Evolutionary conservation across 2,113 vertebrate species (phyloP).

Genomic region (Bos javanicus): DNA sequence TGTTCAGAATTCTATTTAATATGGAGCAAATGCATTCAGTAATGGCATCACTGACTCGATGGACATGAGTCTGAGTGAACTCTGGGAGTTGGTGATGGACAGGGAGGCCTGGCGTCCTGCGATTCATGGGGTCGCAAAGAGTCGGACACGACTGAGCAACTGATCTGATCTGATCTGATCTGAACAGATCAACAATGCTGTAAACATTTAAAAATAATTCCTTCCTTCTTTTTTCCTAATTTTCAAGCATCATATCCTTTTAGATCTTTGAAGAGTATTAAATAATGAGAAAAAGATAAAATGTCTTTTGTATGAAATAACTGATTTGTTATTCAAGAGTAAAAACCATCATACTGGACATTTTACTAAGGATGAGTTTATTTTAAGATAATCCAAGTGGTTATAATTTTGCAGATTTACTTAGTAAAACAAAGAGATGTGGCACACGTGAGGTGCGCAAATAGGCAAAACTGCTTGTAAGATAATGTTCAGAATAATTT

Average conservation of each 20-base stretch:
- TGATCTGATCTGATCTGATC: too few species aligned
- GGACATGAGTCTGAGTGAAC: too few species aligned
- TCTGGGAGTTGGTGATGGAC: too few species aligned
- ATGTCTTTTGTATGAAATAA: neutral
- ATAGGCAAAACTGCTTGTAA: neutral
- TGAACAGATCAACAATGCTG: neutral
- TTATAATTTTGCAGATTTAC: neutral
- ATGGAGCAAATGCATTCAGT: neutral
- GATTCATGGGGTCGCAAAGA: too few species aligned
- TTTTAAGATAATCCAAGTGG: neutral
- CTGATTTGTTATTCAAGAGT: neutral
- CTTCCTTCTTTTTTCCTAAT: neutral
- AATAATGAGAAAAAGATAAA: conserved; percentile 1
- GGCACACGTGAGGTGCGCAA: neutral
- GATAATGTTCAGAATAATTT: neutral
- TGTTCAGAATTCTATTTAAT: conserved; percentile 9
- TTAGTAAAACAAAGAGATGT: neutral
- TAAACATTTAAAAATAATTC: neutral
- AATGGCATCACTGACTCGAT: neutral
- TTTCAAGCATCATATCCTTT: neutral
- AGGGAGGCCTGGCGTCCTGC: too few species aligned
- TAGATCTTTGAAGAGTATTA: conserved; percentile 4
- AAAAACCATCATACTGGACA: neutral
- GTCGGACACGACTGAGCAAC: too few species aligned
- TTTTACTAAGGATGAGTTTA: neutral